Percentiles rank a stretch among this genome's conserved stretches.
These are phyloP conservation scores for Lemur catta DNA, from an alignment of 2,797 vertebrate genomes.

Conservation along the genomic window DNA sequence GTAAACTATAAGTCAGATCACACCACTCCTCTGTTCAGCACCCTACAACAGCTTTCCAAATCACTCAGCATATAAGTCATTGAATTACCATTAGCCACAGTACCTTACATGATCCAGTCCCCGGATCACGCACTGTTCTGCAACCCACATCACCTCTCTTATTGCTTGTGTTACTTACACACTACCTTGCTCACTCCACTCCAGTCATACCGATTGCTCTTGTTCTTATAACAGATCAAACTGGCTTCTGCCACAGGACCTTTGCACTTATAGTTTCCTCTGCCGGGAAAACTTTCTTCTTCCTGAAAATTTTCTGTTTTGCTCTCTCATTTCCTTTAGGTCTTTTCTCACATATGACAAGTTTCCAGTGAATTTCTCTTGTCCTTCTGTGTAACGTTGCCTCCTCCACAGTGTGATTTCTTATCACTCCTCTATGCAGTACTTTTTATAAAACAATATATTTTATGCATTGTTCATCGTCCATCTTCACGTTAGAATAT, in stretches of 20 bases:
- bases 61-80: background rate
- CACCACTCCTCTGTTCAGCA: background rate
- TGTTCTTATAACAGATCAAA: background rate
- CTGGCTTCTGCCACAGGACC: background rate
- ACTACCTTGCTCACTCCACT: background rate
- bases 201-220: background rate
- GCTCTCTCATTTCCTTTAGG: background rate
- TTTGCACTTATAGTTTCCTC: background rate
- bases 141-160: background rate
- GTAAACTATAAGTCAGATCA: background rate
- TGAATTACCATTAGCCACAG: background rate
- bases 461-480: background rate
- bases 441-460: background rate
- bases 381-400: background rate
- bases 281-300: background rate
- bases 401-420: background rate
- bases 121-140: rapidly evolving
- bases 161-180: too few species aligned
- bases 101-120: too few species aligned
- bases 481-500: background rate
- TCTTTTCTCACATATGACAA: background rate
- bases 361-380: background rate
- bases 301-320: background rate
- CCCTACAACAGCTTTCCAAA: background rate
- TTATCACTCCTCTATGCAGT: background rate